These are phyloP conservation scores for Ammospiza caudacuta DNA, from an alignment of 2,113 vertebrate genomes.

Conservation along the genomic window DNA sequence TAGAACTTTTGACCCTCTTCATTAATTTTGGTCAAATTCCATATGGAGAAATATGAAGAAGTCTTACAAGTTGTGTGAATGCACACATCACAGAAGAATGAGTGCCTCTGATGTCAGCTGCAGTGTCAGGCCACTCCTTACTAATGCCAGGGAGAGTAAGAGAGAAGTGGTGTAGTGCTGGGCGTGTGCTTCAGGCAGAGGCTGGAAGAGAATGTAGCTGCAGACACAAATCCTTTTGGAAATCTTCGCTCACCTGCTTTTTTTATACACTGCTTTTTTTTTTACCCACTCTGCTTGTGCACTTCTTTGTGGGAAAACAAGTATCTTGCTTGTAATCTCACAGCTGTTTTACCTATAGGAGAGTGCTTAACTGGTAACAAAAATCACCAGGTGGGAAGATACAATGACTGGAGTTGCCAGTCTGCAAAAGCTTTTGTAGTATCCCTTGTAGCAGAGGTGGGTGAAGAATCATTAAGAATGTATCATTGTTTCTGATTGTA, in stretches of 20 bases:
- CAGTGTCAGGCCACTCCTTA: neutral
- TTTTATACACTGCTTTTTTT: neutral
- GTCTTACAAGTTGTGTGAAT: neutral
- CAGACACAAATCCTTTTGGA: neutral
- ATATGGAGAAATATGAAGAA: neutral
- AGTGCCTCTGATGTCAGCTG: neutral
- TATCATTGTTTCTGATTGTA: neutral
- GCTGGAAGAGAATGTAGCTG: neutral
- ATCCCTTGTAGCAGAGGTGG: neutral
- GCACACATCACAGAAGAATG: neutral
- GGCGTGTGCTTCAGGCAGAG: neutral
- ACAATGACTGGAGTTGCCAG: neutral
- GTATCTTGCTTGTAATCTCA: neutral
- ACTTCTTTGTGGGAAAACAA: neutral
- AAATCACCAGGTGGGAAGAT: neutral
- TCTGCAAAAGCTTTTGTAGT: neutral
- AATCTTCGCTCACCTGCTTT: neutral
- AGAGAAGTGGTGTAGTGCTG: neutral
- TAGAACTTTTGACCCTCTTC: neutral
- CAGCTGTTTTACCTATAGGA: accelerated
- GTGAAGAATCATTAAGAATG: neutral
- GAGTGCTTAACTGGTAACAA: neutral
- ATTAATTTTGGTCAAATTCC: neutral
- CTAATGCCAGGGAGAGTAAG: neutral
- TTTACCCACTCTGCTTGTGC: neutral